A percentile compares a stretch with the other conserved stretches of the same genome.
Conservation (phyloP, 2,888 invertebrate species). For the Ecliptopera silaceata region DNA sequence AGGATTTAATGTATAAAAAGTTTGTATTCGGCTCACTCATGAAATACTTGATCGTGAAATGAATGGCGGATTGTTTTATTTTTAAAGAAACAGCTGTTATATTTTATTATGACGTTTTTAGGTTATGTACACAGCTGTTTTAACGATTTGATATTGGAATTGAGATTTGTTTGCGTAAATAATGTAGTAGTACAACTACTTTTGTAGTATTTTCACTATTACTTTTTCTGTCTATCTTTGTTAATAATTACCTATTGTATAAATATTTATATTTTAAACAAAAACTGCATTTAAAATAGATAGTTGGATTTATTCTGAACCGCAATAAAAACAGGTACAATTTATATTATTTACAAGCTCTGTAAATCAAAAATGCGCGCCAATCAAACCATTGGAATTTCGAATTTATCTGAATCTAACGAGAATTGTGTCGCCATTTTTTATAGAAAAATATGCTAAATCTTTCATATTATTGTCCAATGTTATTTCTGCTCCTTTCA, state of each 20-base stretch:
- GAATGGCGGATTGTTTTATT: background rate
- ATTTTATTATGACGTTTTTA: background rate
- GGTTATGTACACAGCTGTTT: background rate
- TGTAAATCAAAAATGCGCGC: conserved; percentile 48
- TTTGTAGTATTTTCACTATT: no score
- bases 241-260: no score
- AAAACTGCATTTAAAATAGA: conserved; percentile 66
- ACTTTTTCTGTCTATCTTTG: no score
- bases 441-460: conserved; percentile 91
- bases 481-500: conserved; percentile 86
- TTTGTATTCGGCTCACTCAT: background rate
- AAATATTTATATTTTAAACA: background rate
- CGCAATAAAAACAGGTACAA: conserved; percentile 73
- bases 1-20: conserved; percentile 22
- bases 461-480: conserved; percentile 93
- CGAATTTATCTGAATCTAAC: conserved; percentile 83
- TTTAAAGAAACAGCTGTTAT: background rate
- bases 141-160: background rate
- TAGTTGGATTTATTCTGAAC: conserved; percentile 67
- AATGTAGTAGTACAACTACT: no score
- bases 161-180: background rate
- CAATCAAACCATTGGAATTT: conserved; percentile 38
- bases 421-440: conserved; percentile 91
- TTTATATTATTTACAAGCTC: conserved; percentile 73
- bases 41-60: background rate